Evolutionary conservation across 1,140 invertebrate genomes (phyloP), one percentile per base, ranked within the genome.

Genomic region (Hyles vespertilio): DNA sequence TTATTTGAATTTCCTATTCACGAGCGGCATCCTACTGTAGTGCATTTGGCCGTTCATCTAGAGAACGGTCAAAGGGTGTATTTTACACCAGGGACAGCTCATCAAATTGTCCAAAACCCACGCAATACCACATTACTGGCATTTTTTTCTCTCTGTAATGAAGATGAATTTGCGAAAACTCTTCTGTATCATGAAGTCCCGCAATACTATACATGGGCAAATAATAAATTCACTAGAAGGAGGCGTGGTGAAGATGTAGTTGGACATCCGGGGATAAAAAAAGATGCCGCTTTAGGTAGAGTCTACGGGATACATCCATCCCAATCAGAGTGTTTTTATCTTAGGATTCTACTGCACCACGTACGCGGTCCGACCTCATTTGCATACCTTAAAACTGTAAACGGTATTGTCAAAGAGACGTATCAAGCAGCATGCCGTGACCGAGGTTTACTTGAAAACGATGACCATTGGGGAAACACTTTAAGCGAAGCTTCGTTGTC

Each of bases 1-100:
- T 84, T 89, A 5, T 79, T 82, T 43, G 65, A 65, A 53, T 90
- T 89, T 61, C 51, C 65, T 3, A 80, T 90, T 22, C 81, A 90
- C 59, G 82, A 90, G 58, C 64, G 80, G 63, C 61, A 66, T 65
- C 85, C 90, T 36, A 51, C 87, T 33, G 79, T 87, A 8, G 59
- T 66, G 3, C 79, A 89, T 63, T 72, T 91, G 8, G 73, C 69
- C 55, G 64, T 77, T 52, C 63, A 74, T 58, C 49, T 70, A 3
- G 61, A 74, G 58, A 53, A 53, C n/a, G 66, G 66, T 0, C 63
- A 74, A 56, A 8, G 71, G 0, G 53, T 74, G 50, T 72, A 74
- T 65, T 72, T 74, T 33, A 57, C 67, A 22, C 12, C 57, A 0
- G 56, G 65, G n/a, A n/a, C n/a, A 51, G 56, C 2, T 32, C 3